A percentile compares a stretch with the other conserved stretches of the same genome.
These are phyloP conservation scores for Crocallis elinguaria DNA, from an alignment of 2,888 invertebrate species.

Conservation along the genomic window DNA sequence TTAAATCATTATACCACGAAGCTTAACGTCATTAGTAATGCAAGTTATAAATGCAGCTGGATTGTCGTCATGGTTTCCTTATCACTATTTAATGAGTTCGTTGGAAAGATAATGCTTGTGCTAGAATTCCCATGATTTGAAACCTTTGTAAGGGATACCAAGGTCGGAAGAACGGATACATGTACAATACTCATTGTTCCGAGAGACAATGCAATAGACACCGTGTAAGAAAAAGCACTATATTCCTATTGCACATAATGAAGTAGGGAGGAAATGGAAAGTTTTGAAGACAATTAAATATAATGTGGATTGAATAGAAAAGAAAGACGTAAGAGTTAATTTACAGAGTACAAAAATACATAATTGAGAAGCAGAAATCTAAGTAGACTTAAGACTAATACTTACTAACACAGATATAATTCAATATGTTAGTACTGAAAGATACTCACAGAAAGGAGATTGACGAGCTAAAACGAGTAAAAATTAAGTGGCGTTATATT, in stretches of 20 bases:
- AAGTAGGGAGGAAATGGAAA: constrained; percentile 4
- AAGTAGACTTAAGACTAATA: too few species aligned
- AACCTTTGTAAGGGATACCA: constrained; percentile 30
- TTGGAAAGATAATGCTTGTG: constrained; percentile 11
- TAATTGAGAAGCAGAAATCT: too few species aligned
- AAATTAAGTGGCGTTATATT: too few species aligned
- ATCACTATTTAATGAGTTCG: constrained; percentile 25
- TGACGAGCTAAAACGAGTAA: too few species aligned
- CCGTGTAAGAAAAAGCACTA: constrained; percentile 41
- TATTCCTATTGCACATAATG: constrained; percentile 25
- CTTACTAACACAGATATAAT: too few species aligned
- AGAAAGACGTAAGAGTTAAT: too few species aligned
- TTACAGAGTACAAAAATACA: too few species aligned
- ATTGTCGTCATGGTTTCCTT: neutral
- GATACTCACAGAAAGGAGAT: too few species aligned
- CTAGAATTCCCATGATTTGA: constrained; percentile 29
- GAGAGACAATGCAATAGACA: constrained; percentile 55
- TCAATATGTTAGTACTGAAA: too few species aligned
- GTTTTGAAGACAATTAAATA: constrained; percentile 7
- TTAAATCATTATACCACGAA: constrained; percentile 11
- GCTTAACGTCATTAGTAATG: constrained; percentile 13
- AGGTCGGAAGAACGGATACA: constrained; percentile 49
- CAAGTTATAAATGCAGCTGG: constrained; percentile 17
- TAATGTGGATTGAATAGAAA: too few species aligned
- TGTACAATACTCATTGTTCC: constrained; percentile 60